These are phyloP conservation scores for Thamnaconus septentrionalis DNA, from an alignment of 2,113 vertebrate genomes.

Conservation along the genomic window DNA sequence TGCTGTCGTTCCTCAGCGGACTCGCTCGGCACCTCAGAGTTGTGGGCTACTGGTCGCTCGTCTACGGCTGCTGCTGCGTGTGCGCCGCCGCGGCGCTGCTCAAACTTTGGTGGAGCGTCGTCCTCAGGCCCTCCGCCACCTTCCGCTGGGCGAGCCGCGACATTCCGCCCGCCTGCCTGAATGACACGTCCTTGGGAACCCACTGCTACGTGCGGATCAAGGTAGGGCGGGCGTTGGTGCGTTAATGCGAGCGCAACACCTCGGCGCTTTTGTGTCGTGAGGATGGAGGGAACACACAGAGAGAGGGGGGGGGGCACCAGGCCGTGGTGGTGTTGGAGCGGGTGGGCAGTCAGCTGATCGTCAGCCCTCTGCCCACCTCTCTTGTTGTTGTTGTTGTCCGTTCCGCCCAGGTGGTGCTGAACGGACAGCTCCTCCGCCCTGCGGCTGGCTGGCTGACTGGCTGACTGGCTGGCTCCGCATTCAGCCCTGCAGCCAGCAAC, in stretches of 20 bases:
- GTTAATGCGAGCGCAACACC: not conserved
- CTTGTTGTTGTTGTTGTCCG: not conserved
- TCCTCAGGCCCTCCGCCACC: slow-evolving; percentile 82
- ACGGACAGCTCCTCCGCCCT: slow-evolving; percentile 55
- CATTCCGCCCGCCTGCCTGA: slow-evolving; percentile 86
- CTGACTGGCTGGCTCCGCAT: no score
- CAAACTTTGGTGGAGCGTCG: slow-evolving; percentile 91
- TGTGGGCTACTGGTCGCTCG: slow-evolving; percentile 85
- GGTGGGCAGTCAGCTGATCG: slow-evolving; percentile 2
- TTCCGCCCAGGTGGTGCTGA: slow-evolving; percentile 61
- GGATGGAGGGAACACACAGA: not conserved
- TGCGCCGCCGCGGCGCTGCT: slow-evolving; percentile 84
- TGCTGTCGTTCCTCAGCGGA: slow-evolving; percentile 73
- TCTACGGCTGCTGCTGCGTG: slow-evolving; percentile 87
- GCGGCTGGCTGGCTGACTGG: not conserved
- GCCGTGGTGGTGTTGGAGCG: slow-evolving; percentile 31
- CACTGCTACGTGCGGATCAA: slow-evolving; percentile 97
- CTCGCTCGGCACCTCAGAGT: slow-evolving; percentile 76
- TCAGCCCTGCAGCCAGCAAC: no score
- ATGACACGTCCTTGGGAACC: slow-evolving; percentile 92
- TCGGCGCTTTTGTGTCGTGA: not conserved
- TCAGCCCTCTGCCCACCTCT: slow-evolving; percentile 9
- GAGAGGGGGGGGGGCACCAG: not conserved
- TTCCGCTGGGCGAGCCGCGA: slow-evolving; percentile 86
- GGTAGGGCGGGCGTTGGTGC: slow-evolving; percentile 63